Evolutionary conservation across 2,797 vertebrate species (phyloP).

Genomic region (Hydrocynus forskahlii): DNA sequence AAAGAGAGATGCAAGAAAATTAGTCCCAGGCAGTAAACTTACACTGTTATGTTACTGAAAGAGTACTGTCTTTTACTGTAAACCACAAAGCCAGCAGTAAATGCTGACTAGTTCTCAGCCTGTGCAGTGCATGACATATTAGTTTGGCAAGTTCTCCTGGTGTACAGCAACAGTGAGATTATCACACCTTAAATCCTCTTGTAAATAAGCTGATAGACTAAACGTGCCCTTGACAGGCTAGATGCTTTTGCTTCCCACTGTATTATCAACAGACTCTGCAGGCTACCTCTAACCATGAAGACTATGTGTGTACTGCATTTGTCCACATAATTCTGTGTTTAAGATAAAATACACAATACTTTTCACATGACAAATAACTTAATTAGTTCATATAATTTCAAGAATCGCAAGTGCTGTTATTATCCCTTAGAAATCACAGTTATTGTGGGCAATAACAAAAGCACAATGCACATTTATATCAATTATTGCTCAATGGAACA

Average conservation of each 20-base stretch:
- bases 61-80: not conserved
- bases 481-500: no score
- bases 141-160: slow-evolving; percentile 14
- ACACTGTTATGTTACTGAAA: not conserved
- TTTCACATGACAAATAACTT: no score
- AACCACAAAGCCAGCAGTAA: not conserved
- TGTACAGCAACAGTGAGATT: slow-evolving; percentile 40
- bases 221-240: slow-evolving; percentile 55
- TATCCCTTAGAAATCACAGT: no score
- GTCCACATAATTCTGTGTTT: not conserved
- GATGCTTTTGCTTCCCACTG: slow-evolving; percentile 9
- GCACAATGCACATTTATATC: no score
- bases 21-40: not conserved
- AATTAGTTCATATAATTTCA: no score
- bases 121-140: slow-evolving; percentile 3
- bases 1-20: not conserved
- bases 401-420: no score
- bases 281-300: not conserved
- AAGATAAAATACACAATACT: not conserved
- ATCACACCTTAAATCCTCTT: slow-evolving; percentile 72
- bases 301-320: not conserved
- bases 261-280: slow-evolving; percentile 8
- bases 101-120: not conserved
- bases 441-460: no score
- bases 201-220: slow-evolving; percentile 67